Evolutionary conservation across 2,888 invertebrate genomes (phyloP).

Genomic region (Cephus pulcher): DNA sequence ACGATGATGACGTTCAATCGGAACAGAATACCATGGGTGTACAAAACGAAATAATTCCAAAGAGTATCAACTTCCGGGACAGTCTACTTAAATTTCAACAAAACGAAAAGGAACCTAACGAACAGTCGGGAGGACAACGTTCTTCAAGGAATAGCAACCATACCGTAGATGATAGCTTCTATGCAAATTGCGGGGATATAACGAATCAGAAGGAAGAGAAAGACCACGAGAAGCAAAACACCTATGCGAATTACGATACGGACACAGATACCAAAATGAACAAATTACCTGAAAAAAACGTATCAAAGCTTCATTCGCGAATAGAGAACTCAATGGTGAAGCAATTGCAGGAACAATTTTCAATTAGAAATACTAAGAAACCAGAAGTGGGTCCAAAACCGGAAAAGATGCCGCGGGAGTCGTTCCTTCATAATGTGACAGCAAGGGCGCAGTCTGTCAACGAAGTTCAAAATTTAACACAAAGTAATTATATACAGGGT

Average conservation of each 20-base stretch:
- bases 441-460: background rate
- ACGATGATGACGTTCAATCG: background rate
- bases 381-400: conserved; percentile 39
- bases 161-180: conserved; percentile 42
- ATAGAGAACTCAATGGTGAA: conserved; percentile 39
- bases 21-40: conserved; percentile 5
- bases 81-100: conserved; percentile 41
- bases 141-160: conserved; percentile 10
- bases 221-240: conserved; percentile 22
- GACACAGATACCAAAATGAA: conserved; percentile 20
- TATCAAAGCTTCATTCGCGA: conserved; percentile 37
- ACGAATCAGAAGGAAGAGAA: conserved; percentile 22
- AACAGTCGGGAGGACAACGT: background rate
- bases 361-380: conserved; percentile 36
- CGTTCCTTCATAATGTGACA: conserved; percentile 44
- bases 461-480: background rate
- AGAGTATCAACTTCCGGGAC: conserved; percentile 36
- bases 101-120: conserved; percentile 30
- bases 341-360: conserved; percentile 50
- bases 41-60: conserved; percentile 11
- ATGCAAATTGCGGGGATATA: conserved; percentile 47
- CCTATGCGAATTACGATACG: conserved; percentile 37
- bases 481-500: background rate
- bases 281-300: conserved; percentile 27
- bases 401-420: conserved; percentile 41